Percentiles rank a stretch among this genome's conserved stretches.
Conservation (phyloP, 2,797 vertebrate species). For the Alcedo atthis region DNA sequence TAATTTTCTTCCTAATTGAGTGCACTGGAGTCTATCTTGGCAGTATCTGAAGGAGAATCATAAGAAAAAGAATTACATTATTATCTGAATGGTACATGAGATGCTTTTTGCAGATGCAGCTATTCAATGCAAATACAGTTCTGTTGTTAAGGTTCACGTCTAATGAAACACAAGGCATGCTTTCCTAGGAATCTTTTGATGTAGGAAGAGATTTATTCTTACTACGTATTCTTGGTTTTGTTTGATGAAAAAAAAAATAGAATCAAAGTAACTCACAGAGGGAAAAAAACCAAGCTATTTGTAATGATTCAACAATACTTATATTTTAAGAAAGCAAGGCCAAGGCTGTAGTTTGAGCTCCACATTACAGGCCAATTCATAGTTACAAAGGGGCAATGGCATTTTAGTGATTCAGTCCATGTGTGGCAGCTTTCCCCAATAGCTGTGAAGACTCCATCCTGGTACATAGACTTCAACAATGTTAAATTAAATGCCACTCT, state of each 20-base stretch:
- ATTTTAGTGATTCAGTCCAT: not conserved
- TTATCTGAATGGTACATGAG: not conserved
- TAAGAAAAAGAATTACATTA: conserved; percentile 41
- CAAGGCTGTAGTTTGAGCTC: not conserved
- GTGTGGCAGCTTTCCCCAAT: not conserved
- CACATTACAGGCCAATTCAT: not conserved
- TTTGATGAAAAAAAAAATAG: not conserved
- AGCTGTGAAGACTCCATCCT: not conserved
- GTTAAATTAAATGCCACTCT: not conserved
- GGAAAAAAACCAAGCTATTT: not conserved
- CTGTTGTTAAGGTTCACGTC: not conserved
- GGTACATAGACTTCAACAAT: not conserved
- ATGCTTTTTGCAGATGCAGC: not conserved
- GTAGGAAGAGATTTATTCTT: not conserved
- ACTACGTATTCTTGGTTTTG: not conserved
- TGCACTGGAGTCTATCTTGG: conserved; percentile 14
- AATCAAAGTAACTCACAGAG: not conserved
- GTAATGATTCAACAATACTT: not conserved
- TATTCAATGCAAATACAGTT: not conserved
- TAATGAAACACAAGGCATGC: not conserved
- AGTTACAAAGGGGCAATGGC: not conserved
- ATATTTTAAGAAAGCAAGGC: not conserved
- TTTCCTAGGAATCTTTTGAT: not conserved
- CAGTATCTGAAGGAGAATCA: conserved; percentile 40
- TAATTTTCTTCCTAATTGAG: not conserved